phyloP scores from a whole-genome alignment of 1,140 invertebrate genomes.

The Neodiprion pinetum region DNA sequence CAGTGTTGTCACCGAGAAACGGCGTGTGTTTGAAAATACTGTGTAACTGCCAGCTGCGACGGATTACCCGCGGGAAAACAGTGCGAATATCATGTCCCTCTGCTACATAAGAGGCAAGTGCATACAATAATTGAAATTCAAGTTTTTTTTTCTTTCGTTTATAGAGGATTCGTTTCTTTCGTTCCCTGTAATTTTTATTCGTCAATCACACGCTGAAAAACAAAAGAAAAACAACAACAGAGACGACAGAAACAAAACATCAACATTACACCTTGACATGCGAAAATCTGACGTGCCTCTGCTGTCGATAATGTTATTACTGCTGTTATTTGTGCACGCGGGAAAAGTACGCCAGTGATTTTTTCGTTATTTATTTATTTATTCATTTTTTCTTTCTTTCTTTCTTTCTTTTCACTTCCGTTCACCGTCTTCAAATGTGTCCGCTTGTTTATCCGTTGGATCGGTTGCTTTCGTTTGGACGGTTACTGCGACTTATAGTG shows the following conservation, averaged over 20 bases:
- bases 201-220: conserved; percentile 4
- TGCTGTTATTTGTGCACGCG: neutral
- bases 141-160: neutral
- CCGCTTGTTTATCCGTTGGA: too few relatives aligned
- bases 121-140: neutral
- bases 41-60: conserved; percentile 22
- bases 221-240: neutral
- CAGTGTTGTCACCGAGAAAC: conserved; percentile 20
- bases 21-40: conserved; percentile 47
- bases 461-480: too few relatives aligned
- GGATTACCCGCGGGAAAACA: conserved; percentile 6
- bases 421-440: too few relatives aligned
- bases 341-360: neutral
- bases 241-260: neutral
- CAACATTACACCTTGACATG: neutral
- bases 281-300: neutral
- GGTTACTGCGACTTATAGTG: too few relatives aligned
- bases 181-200: too few relatives aligned
- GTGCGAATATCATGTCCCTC: conserved; percentile 6
- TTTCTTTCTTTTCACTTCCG: too few relatives aligned
- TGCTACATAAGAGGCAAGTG: neutral
- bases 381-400: neutral
- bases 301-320: neutral
- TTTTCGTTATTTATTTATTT: neutral
- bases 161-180: too few relatives aligned